Evolutionary conservation across 2,113 vertebrate genomes (phyloP).

Genomic region (Isurus oxyrinchus): DNA sequence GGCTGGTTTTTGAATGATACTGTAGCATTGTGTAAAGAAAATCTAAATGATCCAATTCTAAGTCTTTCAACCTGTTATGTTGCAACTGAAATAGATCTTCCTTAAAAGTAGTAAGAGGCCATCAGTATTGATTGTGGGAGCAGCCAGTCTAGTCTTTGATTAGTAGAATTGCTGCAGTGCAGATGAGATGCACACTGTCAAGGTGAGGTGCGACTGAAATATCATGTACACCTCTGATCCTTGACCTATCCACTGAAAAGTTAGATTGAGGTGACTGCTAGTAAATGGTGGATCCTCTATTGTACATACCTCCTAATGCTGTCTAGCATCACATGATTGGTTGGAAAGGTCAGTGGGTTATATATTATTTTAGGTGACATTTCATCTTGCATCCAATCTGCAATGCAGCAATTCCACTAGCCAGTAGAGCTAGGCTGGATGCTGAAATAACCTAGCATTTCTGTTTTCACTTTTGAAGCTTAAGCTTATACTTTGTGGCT

Average conservation of each 20-base stretch:
- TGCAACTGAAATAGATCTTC: not conserved
- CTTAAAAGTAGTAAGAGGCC: not conserved
- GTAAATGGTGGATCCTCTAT: not conserved
- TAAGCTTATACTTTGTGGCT: not conserved
- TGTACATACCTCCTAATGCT: not conserved
- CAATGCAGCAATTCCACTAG: constrained; percentile 2
- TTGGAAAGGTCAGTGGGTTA: not conserved
- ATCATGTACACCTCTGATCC: not conserved
- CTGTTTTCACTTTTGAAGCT: not conserved
- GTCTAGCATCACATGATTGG: not conserved
- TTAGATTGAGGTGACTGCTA: not conserved
- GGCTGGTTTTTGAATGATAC: not conserved
- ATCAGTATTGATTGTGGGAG: constrained; percentile 9
- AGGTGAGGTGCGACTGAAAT: not conserved
- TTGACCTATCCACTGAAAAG: not conserved
- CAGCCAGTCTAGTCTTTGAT: not conserved
- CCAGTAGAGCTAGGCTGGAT: not conserved
- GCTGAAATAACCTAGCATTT: not conserved
- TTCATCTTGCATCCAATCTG: constrained; percentile 8
- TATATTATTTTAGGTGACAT: not conserved
- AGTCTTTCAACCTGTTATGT: not conserved
- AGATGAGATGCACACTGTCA: not conserved
- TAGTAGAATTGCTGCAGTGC: constrained; percentile 22
- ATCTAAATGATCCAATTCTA: not conserved
- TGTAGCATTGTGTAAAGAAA: not conserved